phyloP scores from a whole-genome alignment of 2,888 invertebrate genomes.

The Autographa pulchrina region DNA sequence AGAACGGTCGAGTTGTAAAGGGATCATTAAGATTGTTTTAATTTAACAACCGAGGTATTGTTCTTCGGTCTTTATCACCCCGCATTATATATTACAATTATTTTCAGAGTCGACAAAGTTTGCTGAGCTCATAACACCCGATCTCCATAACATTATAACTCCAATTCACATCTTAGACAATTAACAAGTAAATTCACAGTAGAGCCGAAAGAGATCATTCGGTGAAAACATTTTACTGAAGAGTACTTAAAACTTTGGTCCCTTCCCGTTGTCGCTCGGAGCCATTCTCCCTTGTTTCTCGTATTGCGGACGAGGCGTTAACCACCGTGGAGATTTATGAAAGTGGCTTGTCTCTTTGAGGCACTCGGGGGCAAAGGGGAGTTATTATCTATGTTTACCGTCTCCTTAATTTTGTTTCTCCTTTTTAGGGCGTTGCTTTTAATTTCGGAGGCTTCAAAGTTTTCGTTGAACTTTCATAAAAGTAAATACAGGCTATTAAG shows the following conservation, averaged over 20 bases:
- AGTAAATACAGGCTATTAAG: conserved; percentile 69
- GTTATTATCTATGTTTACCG: conserved; percentile 79
- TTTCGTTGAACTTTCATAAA: conserved; percentile 64
- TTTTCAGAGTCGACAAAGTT: conserved; percentile 56
- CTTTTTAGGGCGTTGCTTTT: conserved; percentile 71
- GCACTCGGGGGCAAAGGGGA: conserved; percentile 75
- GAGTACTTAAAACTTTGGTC: conserved; percentile 81
- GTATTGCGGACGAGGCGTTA: conserved; percentile 81
- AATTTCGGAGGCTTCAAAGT: conserved; percentile 70
- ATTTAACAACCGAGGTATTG: conserved; percentile 46
- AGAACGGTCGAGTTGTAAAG: conserved; percentile 42
- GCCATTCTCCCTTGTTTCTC: conserved; percentile 76
- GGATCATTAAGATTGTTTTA: conserved; percentile 45
- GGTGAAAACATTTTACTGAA: conserved; percentile 78
- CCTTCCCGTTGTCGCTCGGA: conserved; percentile 74
- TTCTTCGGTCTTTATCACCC: conserved; percentile 37
- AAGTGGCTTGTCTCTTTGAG: conserved; percentile 81
- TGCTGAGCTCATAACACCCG: conserved; percentile 51
- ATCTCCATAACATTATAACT: conserved; percentile 57
- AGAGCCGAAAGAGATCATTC: conserved; percentile 77
- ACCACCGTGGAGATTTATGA: conserved; percentile 82
- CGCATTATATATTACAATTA: conserved; percentile 56
- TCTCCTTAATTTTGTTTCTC: conserved; percentile 73
- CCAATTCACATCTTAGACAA: conserved; percentile 67
- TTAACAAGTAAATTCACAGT: conserved; percentile 75